Conservation (phyloP, 2,888 invertebrate genomes). For the Diaperis boleti region DNA sequence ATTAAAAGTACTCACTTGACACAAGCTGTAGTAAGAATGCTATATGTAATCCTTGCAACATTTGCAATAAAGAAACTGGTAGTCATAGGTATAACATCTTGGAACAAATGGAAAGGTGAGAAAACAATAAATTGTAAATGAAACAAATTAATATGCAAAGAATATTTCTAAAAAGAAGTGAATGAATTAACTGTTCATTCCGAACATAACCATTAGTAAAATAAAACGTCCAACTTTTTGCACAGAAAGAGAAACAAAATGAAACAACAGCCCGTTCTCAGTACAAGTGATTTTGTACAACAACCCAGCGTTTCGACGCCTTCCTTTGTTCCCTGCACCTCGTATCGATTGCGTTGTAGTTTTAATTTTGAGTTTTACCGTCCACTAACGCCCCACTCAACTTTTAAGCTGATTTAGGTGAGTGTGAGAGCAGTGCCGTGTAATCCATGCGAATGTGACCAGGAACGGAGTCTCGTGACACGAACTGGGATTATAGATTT, state of each 20-base stretch:
- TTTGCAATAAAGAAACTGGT: no score
- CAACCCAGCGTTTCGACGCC: conserved; percentile 40
- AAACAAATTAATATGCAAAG: no score
- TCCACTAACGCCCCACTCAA: conserved; percentile 40
- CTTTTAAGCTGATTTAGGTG: conserved; percentile 57
- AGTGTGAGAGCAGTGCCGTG: conserved; percentile 54
- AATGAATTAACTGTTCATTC: no score
- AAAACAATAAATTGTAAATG: no score
- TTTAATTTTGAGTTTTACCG: conserved; percentile 46
- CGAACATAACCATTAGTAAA: conserved; percentile 46
- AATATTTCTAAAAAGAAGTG: no score
- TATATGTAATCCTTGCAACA: no score
- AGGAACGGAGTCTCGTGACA: conserved; percentile 54
- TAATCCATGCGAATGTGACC: conserved; percentile 61
- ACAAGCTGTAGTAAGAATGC: no score
- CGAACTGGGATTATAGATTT: conserved; percentile 50
- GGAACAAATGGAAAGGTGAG: no score
- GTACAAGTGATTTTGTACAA: conserved; percentile 45
- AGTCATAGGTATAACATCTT: no score
- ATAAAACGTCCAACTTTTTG: conserved; percentile 47
- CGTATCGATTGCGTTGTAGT: conserved; percentile 48
- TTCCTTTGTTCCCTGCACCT: conserved; percentile 42
- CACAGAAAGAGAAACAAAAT: conserved; percentile 40
- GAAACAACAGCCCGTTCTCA: conserved; percentile 41
- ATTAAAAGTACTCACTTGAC: no score